A percentile compares a stretch with the other conserved stretches of the same genome.
Conservation (phyloP, 2,113 vertebrate genomes). For the Polypterus senegalus region DNA sequence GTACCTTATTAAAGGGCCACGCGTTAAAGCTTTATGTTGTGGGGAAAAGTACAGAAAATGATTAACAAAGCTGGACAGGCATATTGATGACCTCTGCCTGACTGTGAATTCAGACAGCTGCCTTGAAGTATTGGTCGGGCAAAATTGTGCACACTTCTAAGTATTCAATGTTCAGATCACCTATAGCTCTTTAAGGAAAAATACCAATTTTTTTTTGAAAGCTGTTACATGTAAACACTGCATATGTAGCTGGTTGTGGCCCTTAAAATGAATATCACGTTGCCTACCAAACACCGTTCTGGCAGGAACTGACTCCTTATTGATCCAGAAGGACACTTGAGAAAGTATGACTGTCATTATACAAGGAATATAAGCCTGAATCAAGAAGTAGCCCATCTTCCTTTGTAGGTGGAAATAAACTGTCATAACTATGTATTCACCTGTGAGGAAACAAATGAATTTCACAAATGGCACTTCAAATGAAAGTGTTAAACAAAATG, state of each 20-base stretch:
- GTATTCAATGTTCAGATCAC: no score
- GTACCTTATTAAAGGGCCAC: no score
- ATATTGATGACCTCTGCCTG: no score
- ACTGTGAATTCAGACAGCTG: no score
- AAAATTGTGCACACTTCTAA: no score
- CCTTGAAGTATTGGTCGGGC: no score
- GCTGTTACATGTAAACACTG: conserved; percentile 9
- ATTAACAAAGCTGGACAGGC: no score
- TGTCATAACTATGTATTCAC: conserved; percentile 94
- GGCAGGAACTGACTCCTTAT: conserved; percentile 91
- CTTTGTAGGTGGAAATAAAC: conserved; percentile 93
- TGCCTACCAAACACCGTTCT: conserved; percentile 87
- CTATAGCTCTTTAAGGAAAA: no score
- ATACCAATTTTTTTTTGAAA: neutral
- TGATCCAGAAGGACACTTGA: conserved; percentile 95
- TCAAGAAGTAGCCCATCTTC: conserved; percentile 97
- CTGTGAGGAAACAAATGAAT: conserved; percentile 51
- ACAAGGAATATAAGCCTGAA: conserved; percentile 92
- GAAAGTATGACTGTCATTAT: conserved; percentile 95
- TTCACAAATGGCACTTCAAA: neutral
- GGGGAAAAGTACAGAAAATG: no score
- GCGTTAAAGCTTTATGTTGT: no score
- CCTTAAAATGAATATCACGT: conserved; percentile 14
- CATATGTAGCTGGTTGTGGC: neutral
- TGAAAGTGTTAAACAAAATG: neutral